Conservation (phyloP, 2,113 vertebrate genomes). For the Solea senegalensis region DNA sequence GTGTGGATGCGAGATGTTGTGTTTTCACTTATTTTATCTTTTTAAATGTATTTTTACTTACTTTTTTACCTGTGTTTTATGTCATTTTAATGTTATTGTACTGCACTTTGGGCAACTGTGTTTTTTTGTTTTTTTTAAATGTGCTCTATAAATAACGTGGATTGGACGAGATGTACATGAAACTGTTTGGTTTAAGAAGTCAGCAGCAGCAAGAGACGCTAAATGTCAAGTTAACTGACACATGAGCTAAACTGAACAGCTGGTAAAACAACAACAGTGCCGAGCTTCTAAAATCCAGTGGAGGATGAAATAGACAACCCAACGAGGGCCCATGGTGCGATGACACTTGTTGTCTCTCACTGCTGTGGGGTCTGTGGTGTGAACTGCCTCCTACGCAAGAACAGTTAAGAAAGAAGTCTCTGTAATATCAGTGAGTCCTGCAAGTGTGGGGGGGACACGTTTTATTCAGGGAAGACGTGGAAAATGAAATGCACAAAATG, state of each 20-base stretch:
- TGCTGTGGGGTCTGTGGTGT: slow-evolving; percentile 50
- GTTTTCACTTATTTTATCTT: too few species aligned
- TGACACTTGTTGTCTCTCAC: slow-evolving; percentile 41
- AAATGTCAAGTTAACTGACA: slow-evolving; percentile 13
- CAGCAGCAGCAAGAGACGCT: slow-evolving; percentile 5
- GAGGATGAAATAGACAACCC: slow-evolving; percentile 55
- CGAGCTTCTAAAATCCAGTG: slow-evolving; percentile 48
- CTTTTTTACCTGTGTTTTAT: too few species aligned
- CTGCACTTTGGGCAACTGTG: too few species aligned
- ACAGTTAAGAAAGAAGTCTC: slow-evolving; percentile 12
- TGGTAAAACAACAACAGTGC: slow-evolving; percentile 52
- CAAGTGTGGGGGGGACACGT: background rate
- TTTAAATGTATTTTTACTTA: too few species aligned
- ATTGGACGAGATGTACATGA: too few species aligned
- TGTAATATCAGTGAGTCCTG: slow-evolving; percentile 3
- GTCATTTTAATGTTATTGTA: too few species aligned
- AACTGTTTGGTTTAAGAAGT: background rate
- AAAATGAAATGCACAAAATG: slow-evolving; percentile 28
- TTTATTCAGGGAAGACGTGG: background rate
- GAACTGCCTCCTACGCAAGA: slow-evolving; percentile 51
- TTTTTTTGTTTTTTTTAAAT: too few species aligned
- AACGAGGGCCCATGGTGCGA: slow-evolving; percentile 46
- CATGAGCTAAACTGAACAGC: slow-evolving; percentile 46
- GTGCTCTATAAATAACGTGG: too few species aligned
- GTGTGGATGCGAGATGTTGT: too few species aligned